Conservation (phyloP, 2,113 vertebrate genomes). For the Clupea harengus region DNA sequence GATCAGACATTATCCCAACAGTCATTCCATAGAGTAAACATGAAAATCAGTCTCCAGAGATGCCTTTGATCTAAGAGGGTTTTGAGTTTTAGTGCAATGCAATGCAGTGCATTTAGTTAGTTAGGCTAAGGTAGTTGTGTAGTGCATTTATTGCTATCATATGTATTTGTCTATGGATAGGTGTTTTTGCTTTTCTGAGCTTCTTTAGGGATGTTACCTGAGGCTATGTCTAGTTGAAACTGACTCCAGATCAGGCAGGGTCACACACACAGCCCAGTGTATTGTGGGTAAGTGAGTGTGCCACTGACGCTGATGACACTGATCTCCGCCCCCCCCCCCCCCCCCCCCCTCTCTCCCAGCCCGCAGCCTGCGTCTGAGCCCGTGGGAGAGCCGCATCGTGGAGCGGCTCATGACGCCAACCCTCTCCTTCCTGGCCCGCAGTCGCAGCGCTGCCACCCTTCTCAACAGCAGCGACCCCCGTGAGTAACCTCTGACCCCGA, state of each 20-base stretch:
- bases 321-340: too few relatives aligned
- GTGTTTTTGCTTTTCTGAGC: background rate
- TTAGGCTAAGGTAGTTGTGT: too few relatives aligned
- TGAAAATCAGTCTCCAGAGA: too few relatives aligned
- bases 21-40: too few relatives aligned
- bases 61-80: too few relatives aligned
- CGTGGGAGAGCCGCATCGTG: constrained; percentile 97
- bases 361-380: constrained; percentile 90
- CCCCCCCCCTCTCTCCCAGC: constrained; percentile 68
- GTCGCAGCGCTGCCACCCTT: constrained; percentile 88
- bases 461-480: constrained; percentile 83
- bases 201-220: background rate
- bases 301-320: constrained; percentile 46
- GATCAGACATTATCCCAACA: too few relatives aligned
- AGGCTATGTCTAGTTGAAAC: background rate
- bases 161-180: too few relatives aligned
- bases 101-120: too few relatives aligned
- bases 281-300: constrained; percentile 2
- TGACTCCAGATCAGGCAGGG: background rate
- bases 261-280: background rate
- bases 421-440: constrained; percentile 91
- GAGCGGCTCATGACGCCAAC: constrained; percentile 97
- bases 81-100: too few relatives aligned
- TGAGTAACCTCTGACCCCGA: constrained; percentile 63
- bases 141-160: background rate